Evolutionary conservation across 2,888 invertebrate genomes (phyloP), one percentile per base, ranked within the genome.

Genomic region (Chydorus sphaericus): DNA sequence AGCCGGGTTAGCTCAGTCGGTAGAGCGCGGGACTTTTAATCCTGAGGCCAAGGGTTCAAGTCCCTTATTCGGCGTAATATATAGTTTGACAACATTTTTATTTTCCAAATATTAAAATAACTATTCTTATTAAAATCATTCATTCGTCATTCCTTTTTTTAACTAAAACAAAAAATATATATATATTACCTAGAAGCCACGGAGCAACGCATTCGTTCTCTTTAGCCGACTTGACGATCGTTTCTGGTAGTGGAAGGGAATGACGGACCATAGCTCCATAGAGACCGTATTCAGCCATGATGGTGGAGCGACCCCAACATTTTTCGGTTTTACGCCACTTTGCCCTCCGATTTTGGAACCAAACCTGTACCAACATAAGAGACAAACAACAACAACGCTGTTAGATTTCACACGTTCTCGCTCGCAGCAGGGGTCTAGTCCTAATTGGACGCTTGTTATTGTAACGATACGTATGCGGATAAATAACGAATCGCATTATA

Each of bases 311-410:
- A 50, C 98, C 98, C 98, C 98, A 98, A 64, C 94, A 96, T 70
- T 98, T 98, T 75, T 98, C 97, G 55, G 97, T 98, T 73, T 98
- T 98, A 60, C 97, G 83, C 97, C 97, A 98, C 70, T 97, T 97
- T 66, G 97, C 97, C 48, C 97, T 79, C 28, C 97, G 81, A 73
- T 98, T 98, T 76, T 93, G 93, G 73, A 93, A 98, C 97, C 97
- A 98, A 56, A 98, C 97, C 97, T 98, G 77, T 1, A 75, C 76
- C 10, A 8, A n/a, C 2, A 7, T n/a, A 11, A 39, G 4, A 39
- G 16, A 39, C 26, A 23, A 16, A n/a, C n/a, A n/a, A n/a, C n/a
- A n/a, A n/a, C n/a, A n/a, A n/a, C n/a, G n/a, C n/a, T n/a, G n/a
- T 20, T 8, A 26, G 23, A 44, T 26, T 8, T 6, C 2, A 44